Evolutionary conservation across 2,113 vertebrate species (phyloP).

Genomic region (Grallaria varia): DNA sequence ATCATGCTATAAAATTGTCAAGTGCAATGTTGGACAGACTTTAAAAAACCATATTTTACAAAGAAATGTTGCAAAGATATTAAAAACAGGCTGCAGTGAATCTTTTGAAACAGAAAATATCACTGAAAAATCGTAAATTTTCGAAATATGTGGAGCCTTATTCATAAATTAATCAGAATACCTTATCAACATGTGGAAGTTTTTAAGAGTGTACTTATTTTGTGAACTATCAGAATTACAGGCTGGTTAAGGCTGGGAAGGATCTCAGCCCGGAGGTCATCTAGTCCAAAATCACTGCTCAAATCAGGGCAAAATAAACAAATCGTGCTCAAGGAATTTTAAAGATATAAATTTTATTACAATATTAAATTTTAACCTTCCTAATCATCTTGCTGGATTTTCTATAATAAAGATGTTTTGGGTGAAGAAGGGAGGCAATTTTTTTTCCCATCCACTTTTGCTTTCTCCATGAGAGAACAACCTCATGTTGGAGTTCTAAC

Average conservation of each 20-base stretch:
- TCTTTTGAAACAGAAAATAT: neutral
- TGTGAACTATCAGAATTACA: neutral
- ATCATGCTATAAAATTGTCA: neutral
- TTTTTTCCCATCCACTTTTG: fast-evolving
- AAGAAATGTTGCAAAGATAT: neutral
- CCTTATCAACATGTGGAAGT: neutral
- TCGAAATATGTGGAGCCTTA: neutral
- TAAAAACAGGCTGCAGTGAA: neutral
- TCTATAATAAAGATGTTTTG: neutral
- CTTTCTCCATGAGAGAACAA: neutral
- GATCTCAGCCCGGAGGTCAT: neutral
- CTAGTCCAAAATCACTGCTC: neutral
- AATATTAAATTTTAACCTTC: neutral
- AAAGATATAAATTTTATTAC: neutral
- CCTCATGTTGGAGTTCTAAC: neutral
- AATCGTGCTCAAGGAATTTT: neutral
- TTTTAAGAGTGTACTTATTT: neutral
- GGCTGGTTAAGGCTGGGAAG: neutral
- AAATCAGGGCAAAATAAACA: neutral
- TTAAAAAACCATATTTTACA: neutral
- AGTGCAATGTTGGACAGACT: neutral
- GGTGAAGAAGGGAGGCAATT: fast-evolving
- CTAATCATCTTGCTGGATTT: neutral
- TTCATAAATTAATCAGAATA: neutral
- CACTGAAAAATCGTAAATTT: neutral